These are phyloP conservation scores for Cyrtorhinus lividipennis DNA, from an alignment of 1,140 invertebrate species.

Conservation along the genomic window DNA sequence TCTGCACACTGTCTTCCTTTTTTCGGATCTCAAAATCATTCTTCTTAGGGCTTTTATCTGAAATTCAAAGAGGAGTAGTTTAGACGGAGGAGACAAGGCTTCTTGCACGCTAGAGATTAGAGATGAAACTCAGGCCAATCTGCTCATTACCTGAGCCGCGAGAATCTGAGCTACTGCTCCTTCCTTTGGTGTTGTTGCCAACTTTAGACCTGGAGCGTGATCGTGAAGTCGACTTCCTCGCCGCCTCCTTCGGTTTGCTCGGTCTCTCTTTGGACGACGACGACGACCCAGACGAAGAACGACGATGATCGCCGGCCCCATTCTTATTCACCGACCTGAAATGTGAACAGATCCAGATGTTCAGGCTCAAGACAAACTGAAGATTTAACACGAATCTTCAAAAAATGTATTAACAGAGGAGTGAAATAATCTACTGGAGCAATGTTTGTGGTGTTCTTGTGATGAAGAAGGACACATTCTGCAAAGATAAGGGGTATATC, in stretches of 20 bases:
- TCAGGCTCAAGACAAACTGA: no score
- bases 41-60: conserved; percentile 33
- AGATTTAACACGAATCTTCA: no score
- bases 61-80: no score
- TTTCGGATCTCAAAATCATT: conserved; percentile 54
- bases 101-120: no score
- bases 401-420: no score
- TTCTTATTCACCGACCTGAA: conserved; percentile 27
- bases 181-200: conserved; percentile 25
- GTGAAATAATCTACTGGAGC: no score
- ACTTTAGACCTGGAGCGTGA: conserved; percentile 23
- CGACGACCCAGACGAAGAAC: conserved; percentile 23
- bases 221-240: conserved; percentile 21
- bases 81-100: no score
- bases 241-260: conserved; percentile 15
- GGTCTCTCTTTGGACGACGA: conserved; percentile 18
- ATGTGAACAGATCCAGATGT: no score
- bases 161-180: conserved; percentile 31
- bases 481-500: no score
- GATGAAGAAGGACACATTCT: no score
- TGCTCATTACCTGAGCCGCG: conserved; percentile 20
- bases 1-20: conserved; percentile 63
- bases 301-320: conserved; percentile 14
- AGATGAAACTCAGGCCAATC: no score
- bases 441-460: not conserved